phyloP scores from a whole-genome alignment of 2,888 invertebrate genomes.

The Anticlea derivata region DNA sequence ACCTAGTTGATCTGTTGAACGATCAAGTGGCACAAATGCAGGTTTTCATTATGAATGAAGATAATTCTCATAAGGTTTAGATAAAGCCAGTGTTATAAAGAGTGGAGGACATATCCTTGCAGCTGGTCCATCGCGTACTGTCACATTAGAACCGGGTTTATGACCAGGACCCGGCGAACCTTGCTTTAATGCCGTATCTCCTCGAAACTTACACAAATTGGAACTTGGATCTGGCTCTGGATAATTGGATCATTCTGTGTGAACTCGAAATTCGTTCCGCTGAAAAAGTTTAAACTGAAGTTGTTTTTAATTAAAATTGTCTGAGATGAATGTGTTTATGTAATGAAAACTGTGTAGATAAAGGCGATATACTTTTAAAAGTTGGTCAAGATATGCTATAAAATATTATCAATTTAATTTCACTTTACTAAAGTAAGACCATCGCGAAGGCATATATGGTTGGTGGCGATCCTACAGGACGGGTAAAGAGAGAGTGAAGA shows the following conservation, averaged over 20 bases:
- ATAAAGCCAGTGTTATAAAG: conserved; percentile 66
- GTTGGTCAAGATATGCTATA: too few species aligned
- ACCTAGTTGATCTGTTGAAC: too few species aligned
- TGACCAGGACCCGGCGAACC: conserved; percentile 47
- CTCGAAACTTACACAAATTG: conserved; percentile 59
- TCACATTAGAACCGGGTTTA: conserved; percentile 69
- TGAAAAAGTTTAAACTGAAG: conserved; percentile 25
- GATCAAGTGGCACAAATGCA: too few species aligned
- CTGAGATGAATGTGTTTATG: not conserved
- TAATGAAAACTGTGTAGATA: not conserved
- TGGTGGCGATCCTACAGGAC: too few species aligned
- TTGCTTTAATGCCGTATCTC: conserved; percentile 48
- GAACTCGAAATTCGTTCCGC: conserved; percentile 42
- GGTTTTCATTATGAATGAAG: conserved; percentile 69
- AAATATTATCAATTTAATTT: too few species aligned
- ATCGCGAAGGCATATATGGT: too few species aligned
- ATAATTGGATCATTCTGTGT: conserved; percentile 52
- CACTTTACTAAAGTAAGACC: too few species aligned
- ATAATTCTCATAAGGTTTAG: conserved; percentile 63
- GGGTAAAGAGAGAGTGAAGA: too few species aligned
- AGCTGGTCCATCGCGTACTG: conserved; percentile 63
- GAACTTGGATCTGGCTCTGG: conserved; percentile 49
- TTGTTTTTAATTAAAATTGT: conserved; percentile 19
- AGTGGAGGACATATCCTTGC: conserved; percentile 60
- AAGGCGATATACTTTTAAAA: too few species aligned